Evolutionary conservation across 2,888 invertebrate genomes (phyloP), one percentile per base, ranked within the genome.

Genomic region (Elmis aenea): DNA sequence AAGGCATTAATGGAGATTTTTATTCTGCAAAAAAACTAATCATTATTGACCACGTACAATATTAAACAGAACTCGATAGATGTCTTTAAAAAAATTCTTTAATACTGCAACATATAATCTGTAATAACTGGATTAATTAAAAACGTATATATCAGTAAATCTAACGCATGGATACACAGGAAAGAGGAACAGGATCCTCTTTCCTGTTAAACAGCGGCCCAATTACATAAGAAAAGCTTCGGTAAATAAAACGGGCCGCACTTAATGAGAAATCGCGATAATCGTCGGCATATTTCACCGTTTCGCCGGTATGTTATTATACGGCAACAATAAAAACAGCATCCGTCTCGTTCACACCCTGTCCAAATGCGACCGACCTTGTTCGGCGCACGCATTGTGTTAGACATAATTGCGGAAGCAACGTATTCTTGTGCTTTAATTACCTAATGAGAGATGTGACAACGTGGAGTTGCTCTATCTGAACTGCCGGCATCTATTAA

Each of bases 391-490:
- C 10, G 38, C 33, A 45, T 48, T 40, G 43, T 46, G 31, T 34
- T 37, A 42, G 35, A 41, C 45, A 38, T 68, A 68, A 73, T 72
- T 71, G 72, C 71, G 72, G 71, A 71, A 30, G 31, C 37, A 33
- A 34, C 70, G 66, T 70, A 70, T 71, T 71, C 64, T 64, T 65
- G 47, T 67, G 66, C 64, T 47, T 50, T 53, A 50, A 51, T 53
- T 53, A 49, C 50, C 48, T 50, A 51, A 53, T 50, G 52, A 48
- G 50, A 45, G 48, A 52, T 49, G 49, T 51, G 50, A 41, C 41
- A 27, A 34, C 26, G 31, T 23, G 33, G 40, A 22, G 35, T 36
- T 36, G 26, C 40, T 30, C 26, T 28, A 13, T 10, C 35, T 31
- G 13, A 26, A 26, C 26, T 31, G 13, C 16, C 30, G 18, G 13